phyloP scores from a whole-genome alignment of 2,113 vertebrate species.

The Hoplias malabaricus region DNA sequence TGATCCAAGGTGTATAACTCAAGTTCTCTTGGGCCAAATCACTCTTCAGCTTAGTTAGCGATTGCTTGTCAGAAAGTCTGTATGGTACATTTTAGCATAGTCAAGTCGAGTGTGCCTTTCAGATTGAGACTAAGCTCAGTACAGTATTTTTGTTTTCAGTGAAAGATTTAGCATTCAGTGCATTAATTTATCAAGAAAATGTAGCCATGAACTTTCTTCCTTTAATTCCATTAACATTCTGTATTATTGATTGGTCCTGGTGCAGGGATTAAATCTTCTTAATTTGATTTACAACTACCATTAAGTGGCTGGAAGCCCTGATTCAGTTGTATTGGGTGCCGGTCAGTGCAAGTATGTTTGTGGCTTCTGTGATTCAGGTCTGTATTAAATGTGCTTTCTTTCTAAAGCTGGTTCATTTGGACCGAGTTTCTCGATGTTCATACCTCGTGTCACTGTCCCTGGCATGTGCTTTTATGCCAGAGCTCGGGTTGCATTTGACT shows the following conservation, averaged over 20 bases:
- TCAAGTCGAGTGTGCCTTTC: background rate
- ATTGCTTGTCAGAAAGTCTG: background rate
- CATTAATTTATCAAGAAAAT: background rate
- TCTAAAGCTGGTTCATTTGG: too few relatives aligned
- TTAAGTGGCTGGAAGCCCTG: background rate
- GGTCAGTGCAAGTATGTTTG: constrained; percentile 17
- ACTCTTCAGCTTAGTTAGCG: constrained; percentile 6
- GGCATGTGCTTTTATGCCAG: too few relatives aligned
- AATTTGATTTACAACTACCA: constrained; percentile 12
- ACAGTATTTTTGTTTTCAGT: background rate
- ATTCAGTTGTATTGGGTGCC: constrained; percentile 8
- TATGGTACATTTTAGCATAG: background rate
- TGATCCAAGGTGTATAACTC: constrained; percentile 5
- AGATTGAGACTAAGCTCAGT: background rate
- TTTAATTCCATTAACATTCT: constrained; percentile 6
- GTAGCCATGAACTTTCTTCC: background rate
- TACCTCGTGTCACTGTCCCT: too few relatives aligned
- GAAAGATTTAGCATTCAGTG: background rate
- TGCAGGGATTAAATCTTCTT: background rate
- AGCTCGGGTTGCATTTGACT: too few relatives aligned
- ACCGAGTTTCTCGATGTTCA: too few relatives aligned
- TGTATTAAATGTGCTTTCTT: background rate
- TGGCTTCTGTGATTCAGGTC: background rate
- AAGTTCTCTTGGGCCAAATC: background rate
- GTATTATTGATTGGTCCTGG: constrained; percentile 9